These are phyloP conservation scores for Cossypha heuglini DNA, from an alignment of 2,797 vertebrate genomes.

Conservation along the genomic window DNA sequence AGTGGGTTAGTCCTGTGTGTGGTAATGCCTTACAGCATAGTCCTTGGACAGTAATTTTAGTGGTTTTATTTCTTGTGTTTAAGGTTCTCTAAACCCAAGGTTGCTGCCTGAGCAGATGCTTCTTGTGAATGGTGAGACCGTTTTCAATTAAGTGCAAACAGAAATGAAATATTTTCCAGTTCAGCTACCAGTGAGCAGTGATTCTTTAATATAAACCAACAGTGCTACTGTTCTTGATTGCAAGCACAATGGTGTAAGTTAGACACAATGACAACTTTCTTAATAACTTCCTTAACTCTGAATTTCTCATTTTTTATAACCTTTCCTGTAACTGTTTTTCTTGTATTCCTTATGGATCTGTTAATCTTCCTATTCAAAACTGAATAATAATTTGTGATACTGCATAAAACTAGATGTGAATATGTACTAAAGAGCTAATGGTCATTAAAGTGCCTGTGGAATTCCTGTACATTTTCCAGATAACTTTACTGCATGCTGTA, in stretches of 20 bases:
- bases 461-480: not conserved
- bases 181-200: not conserved
- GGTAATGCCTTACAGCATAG: not conserved
- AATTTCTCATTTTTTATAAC: not conserved
- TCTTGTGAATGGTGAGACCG: fast-evolving
- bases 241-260: not conserved
- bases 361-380: not conserved
- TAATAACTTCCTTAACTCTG: not conserved
- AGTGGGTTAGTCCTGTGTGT: not conserved
- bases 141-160: not conserved
- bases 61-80: not conserved
- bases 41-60: not conserved
- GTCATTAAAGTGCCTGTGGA: not conserved
- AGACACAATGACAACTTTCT: not conserved
- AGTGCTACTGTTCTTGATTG: not conserved
- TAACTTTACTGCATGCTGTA: not conserved
- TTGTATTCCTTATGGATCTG: not conserved
- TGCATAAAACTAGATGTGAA: not conserved
- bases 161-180: not conserved
- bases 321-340: not conserved
- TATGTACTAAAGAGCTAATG: not conserved
- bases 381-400: not conserved
- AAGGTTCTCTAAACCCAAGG: not conserved
- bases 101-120: not conserved
- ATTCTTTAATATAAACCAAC: not conserved